Evolutionary conservation across 2,797 vertebrate species (phyloP).

Genomic region (Podarcis siculus): DNA sequence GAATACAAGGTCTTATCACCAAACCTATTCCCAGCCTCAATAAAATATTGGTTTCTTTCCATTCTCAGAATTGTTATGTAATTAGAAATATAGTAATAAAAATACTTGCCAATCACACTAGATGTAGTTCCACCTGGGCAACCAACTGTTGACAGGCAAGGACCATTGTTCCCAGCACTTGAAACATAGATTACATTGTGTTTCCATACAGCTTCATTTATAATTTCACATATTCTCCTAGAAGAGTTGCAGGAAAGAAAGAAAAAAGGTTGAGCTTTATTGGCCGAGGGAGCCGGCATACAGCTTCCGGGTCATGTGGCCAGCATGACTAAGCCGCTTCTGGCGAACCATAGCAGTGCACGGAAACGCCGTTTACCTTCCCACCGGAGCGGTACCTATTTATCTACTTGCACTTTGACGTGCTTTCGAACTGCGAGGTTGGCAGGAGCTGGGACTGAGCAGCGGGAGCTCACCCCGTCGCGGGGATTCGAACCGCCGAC

Average conservation of each 20-base stretch:
- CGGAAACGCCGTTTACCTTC: no score
- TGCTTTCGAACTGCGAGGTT: no score
- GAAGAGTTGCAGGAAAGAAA: constrained; percentile 3
- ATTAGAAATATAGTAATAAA: background rate
- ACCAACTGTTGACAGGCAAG: constrained; percentile 96
- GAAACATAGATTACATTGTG: constrained; percentile 97
- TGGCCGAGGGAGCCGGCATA: no score
- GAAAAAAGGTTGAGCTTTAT: background rate
- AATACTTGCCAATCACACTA: constrained; percentile 90
- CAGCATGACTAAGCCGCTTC: no score
- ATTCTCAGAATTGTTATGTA: background rate
- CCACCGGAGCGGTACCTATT: no score
- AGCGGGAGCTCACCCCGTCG: no score
- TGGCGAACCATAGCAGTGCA: no score
- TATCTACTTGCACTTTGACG: no score
- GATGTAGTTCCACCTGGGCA: constrained; percentile 97
- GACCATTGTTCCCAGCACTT: constrained; percentile 97
- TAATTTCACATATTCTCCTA: constrained; percentile 98
- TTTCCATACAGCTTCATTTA: constrained; percentile 97
- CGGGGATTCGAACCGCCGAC: no score
- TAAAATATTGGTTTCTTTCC: background rate
- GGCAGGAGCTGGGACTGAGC: no score
- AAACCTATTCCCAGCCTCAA: background rate
- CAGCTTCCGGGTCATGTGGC: no score
- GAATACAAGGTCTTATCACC: background rate